phyloP scores from a whole-genome alignment of 1,140 invertebrate genomes.

The Melanaphis sacchari region DNA sequence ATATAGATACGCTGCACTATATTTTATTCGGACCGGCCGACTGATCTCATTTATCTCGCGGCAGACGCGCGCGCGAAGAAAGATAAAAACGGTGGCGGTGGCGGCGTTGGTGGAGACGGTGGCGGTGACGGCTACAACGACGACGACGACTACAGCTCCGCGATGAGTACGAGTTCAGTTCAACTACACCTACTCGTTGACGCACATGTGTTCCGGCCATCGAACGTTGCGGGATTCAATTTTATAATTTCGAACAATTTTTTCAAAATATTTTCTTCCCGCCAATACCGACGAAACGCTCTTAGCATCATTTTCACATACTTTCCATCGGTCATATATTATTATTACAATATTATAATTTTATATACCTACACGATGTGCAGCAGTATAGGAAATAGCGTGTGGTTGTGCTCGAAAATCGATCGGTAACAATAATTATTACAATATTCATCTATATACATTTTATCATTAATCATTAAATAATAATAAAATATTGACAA shows the following conservation, averaged over 20 bases:
- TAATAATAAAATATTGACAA: background rate
- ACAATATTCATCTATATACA: background rate
- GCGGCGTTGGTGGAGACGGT: too few relatives aligned
- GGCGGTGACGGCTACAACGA: background rate
- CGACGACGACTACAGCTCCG: background rate
- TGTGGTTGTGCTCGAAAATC: background rate
- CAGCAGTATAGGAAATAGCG: background rate
- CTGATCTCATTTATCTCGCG: conserved; percentile 53
- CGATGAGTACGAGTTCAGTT: conserved; percentile 35
- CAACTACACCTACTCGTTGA: background rate
- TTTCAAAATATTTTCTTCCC: background rate
- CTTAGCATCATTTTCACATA: background rate
- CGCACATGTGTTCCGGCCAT: background rate
- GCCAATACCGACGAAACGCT: background rate
- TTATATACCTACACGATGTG: background rate
- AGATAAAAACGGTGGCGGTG: background rate
- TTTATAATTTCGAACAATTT: background rate
- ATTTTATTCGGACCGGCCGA: conserved; percentile 48
- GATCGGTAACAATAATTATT: background rate
- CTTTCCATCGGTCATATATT: background rate
- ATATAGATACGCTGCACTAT: background rate
- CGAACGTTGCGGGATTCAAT: background rate
- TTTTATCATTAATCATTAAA: background rate
- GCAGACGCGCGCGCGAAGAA: conserved; percentile 21
- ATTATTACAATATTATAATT: background rate